A percentile compares a stretch with the other conserved stretches of the same genome.
Conservation (phyloP, 1,140 invertebrate genomes). For the Adelges cooleyi region DNA sequence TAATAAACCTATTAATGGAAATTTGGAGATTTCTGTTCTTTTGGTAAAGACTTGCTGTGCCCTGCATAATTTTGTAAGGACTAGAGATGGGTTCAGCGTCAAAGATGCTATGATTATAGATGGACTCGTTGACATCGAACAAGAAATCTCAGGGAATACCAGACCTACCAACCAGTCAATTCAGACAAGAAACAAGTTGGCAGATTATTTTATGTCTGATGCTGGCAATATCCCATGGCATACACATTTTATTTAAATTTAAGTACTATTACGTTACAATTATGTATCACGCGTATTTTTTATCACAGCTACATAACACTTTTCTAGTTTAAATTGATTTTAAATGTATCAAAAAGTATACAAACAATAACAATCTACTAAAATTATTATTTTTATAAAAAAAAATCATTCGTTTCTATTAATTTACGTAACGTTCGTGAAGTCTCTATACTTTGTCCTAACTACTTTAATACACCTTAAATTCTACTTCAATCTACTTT, state of each 20-base stretch:
- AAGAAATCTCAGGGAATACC: not conserved
- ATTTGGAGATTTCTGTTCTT: slow-evolving; percentile 29
- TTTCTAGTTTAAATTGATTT: no score
- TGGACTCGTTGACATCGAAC: slow-evolving; percentile 30
- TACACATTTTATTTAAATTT: not conserved
- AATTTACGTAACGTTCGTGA: no score
- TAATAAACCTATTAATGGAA: slow-evolving; percentile 32
- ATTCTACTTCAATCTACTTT: no score
- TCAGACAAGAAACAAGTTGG: not conserved
- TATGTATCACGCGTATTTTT: no score
- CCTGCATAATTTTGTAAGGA: slow-evolving; percentile 31
- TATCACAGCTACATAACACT: no score
- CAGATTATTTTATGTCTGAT: slow-evolving; percentile 11
- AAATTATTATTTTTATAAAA: no score
- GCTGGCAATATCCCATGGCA: not conserved
- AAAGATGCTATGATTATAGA: slow-evolving; percentile 30
- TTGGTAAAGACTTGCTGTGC: slow-evolving; percentile 32
- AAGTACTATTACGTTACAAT: no score
- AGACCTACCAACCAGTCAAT: not conserved
- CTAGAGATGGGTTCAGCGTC: slow-evolving; percentile 29
- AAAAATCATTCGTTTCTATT: no score
- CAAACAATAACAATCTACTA: no score
- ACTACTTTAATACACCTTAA: no score
- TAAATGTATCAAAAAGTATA: no score
- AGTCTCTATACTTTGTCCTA: no score